phyloP scores from a whole-genome alignment of 2,113 vertebrate genomes.

The Lophura nycthemera region DNA sequence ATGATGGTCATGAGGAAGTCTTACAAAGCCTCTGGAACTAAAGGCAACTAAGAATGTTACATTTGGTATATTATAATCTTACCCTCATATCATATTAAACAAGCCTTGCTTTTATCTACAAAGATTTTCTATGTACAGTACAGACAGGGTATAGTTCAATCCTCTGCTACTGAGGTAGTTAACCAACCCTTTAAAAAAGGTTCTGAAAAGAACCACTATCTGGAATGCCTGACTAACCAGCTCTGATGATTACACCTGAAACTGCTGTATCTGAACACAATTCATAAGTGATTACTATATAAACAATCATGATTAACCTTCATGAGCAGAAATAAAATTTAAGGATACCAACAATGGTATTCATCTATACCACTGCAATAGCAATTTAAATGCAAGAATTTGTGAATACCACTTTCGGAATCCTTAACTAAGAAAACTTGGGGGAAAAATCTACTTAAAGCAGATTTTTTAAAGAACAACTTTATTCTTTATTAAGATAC shows the following conservation, averaged over 20 bases:
- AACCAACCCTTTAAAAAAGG: constrained; percentile 98
- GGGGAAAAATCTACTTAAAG: constrained; percentile 86
- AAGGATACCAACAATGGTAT: constrained; percentile 84
- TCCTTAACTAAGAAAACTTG: constrained; percentile 79
- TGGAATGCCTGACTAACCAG: constrained; percentile 99
- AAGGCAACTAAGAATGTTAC: constrained; percentile 98
- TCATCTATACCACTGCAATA: constrained; percentile 82
- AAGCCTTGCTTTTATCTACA: constrained; percentile 99
- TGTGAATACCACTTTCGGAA: constrained; percentile 83
- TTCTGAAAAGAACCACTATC: constrained; percentile 99
- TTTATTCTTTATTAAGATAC: constrained; percentile 87
- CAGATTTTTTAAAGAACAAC: constrained; percentile 82
- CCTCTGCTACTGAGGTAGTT: constrained; percentile 99
- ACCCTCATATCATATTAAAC: constrained; percentile 99
- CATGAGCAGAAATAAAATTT: constrained; percentile 85
- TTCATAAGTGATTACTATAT: constrained; percentile 89
- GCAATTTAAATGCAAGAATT: constrained; percentile 81
- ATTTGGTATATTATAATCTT: constrained; percentile 96
- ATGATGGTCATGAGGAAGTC: constrained; percentile 96
- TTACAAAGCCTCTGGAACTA: constrained; percentile 97
- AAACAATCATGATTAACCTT: constrained; percentile 97
- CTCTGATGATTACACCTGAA: constrained; percentile 99
- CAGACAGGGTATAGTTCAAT: constrained; percentile 99
- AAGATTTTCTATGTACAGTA: constrained; percentile 99
- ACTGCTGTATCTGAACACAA: constrained; percentile 97